Conservation (phyloP, 2,113 vertebrate species). For the Actinemys pallida region DNA sequence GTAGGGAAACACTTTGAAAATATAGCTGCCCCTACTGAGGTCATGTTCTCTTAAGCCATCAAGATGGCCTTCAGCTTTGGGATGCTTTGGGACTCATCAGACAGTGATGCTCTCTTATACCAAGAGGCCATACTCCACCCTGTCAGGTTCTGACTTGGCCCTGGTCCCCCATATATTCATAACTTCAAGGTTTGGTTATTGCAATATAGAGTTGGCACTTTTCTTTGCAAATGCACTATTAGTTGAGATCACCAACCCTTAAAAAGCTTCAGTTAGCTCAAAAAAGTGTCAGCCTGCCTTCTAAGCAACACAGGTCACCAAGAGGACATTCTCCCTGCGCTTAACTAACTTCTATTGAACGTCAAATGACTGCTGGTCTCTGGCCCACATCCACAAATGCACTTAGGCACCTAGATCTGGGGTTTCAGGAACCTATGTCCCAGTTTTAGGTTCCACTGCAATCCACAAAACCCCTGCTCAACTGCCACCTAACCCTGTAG, state of each 20-base stretch:
- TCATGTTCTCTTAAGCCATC: background rate
- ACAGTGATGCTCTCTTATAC: background rate
- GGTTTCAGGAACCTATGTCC: background rate
- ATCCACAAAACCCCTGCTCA: background rate
- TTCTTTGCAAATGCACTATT: background rate
- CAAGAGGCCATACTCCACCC: background rate
- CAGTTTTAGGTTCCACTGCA: background rate
- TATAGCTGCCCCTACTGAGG: background rate
- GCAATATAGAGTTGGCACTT: background rate
- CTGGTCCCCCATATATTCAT: background rate
- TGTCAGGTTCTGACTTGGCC: background rate
- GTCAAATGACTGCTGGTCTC: background rate
- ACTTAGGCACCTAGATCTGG: background rate
- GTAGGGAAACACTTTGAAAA: background rate
- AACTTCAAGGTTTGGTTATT: background rate
- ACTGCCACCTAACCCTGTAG: background rate
- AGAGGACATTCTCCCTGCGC: background rate
- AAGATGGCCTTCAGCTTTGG: background rate
- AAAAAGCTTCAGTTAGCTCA: background rate
- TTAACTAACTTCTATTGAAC: background rate
- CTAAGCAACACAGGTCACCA: background rate
- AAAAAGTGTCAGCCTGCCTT: background rate
- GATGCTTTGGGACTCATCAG: background rate
- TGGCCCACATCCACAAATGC: background rate
- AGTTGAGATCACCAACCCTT: background rate